Evolutionary conservation across 2,113 vertebrate genomes (phyloP).

Genomic region (Cardinalis cardinalis): DNA sequence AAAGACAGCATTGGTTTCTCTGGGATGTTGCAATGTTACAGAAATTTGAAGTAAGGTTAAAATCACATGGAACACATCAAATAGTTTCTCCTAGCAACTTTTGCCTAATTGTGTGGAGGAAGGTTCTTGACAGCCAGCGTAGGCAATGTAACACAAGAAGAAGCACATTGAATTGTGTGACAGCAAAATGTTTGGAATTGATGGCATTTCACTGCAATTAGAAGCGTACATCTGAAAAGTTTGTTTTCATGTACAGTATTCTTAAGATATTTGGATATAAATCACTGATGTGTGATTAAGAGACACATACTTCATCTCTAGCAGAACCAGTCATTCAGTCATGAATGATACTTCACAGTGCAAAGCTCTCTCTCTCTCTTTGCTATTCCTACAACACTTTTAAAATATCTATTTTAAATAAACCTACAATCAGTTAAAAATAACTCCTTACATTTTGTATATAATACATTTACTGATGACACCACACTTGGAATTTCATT

Average conservation of each 20-base stretch:
- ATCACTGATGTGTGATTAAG: neutral
- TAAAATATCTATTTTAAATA: constrained; percentile 5
- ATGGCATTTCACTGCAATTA: neutral
- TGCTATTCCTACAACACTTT: neutral
- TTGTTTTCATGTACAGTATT: neutral
- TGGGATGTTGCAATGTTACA: neutral
- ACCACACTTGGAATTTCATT: neutral
- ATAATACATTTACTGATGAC: neutral
- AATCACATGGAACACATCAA: neutral
- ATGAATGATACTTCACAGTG: neutral
- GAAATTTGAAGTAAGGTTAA: neutral
- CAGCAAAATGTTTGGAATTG: neutral
- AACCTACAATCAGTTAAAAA: constrained; percentile 7
- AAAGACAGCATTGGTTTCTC: neutral
- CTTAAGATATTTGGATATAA: neutral
- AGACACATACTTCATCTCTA: neutral
- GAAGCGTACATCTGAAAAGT: neutral
- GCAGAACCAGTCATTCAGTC: neutral
- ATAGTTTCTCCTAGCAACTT: neutral
- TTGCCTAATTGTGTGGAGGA: neutral
- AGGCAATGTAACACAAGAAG: neutral
- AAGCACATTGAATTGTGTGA: neutral
- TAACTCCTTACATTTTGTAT: neutral
- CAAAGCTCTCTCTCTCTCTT: neutral
- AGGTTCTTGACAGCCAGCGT: neutral